Evolutionary conservation across 2,113 vertebrate species (phyloP).

Genomic region (Psilopsiagon aymara): DNA sequence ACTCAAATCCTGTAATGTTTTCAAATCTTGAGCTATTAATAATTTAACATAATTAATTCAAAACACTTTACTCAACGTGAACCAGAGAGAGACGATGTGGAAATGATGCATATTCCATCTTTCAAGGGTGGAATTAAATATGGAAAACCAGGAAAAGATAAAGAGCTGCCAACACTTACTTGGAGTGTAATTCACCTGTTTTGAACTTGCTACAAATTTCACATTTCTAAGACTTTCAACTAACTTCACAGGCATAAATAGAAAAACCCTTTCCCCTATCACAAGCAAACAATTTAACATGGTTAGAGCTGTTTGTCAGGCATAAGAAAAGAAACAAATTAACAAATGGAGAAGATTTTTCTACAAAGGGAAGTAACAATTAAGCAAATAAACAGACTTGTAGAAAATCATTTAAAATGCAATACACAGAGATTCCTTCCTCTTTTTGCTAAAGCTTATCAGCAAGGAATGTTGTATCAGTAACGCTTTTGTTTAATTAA

Average conservation of each 20-base stretch:
- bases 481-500: not conserved
- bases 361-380: slow-evolving; percentile 51
- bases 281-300: slow-evolving; percentile 61
- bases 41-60: slow-evolving; percentile 82
- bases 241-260: slow-evolving; percentile 66
- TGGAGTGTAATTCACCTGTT: slow-evolving; percentile 54
- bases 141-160: slow-evolving; percentile 69
- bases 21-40: slow-evolving; percentile 76
- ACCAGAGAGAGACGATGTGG: slow-evolving; percentile 59
- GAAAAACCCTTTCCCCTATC: slow-evolving; percentile 48
- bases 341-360: slow-evolving; percentile 43
- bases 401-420: slow-evolving; percentile 48
- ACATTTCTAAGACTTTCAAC: slow-evolving; percentile 65
- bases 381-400: slow-evolving; percentile 46
- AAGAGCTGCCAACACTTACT: slow-evolving; percentile 50
- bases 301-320: slow-evolving; percentile 59
- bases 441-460: not conserved
- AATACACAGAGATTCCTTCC: not conserved
- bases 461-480: not conserved
- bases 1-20: slow-evolving; percentile 67
- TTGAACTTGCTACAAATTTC: slow-evolving; percentile 67
- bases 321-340: slow-evolving; percentile 56
- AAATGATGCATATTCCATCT: slow-evolving; percentile 60
- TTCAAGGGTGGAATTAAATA: slow-evolving; percentile 73
- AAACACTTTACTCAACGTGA: slow-evolving; percentile 73